Evolutionary conservation across 2,888 invertebrate genomes (phyloP), one percentile per base, ranked within the genome.

Genomic region (Diaperis boleti): DNA sequence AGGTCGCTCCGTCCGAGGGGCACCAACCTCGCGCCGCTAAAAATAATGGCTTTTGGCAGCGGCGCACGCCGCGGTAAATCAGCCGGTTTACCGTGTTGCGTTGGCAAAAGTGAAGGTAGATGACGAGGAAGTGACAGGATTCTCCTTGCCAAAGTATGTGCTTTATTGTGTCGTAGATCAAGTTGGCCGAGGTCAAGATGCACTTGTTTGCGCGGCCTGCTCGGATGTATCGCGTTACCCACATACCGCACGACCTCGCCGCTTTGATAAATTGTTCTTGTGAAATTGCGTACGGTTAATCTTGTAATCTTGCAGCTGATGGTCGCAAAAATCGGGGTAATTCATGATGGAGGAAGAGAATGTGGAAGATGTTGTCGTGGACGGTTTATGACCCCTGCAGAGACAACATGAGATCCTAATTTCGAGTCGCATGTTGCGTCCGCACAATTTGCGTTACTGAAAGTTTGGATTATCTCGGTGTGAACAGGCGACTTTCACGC

Each of bases 121-220:
- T 61, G 45, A 44, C 44, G 37, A 45, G 59, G 62, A 65, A 65
- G 62, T 62, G 59, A 62, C 55, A 37, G 54, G 39, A 65, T 64
- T 59, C 62, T 67, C 62, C 68, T 71, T 71, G 71, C 70, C 72
- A 68, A 69, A 59, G 64, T 55, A 52, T 60, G 64, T 68, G 67
- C 60, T 72, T 71, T 72, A 73, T 68, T 63, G 66, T 66, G 60
- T 63, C 69, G 67, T 69, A 71, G 69, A 72, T 72, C 70, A 72
- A 65, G 65, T 65, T 59, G 67, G 57, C 57, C 63, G 56, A 68
- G 69, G 69, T 69, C 72, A 68, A 64, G 69, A 69, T 69, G 69
- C 70, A 68, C 66, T 69, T 69, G 69, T 65, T 59, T 64, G 67
- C 67, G 57, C 60, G 60, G 62, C 56, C 47, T 59, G 54, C 64